Percentiles rank a stretch among this genome's conserved stretches.
Evolutionary conservation across 2,888 invertebrate species (phyloP).

Genomic region (Oligia strigilis): DNA sequence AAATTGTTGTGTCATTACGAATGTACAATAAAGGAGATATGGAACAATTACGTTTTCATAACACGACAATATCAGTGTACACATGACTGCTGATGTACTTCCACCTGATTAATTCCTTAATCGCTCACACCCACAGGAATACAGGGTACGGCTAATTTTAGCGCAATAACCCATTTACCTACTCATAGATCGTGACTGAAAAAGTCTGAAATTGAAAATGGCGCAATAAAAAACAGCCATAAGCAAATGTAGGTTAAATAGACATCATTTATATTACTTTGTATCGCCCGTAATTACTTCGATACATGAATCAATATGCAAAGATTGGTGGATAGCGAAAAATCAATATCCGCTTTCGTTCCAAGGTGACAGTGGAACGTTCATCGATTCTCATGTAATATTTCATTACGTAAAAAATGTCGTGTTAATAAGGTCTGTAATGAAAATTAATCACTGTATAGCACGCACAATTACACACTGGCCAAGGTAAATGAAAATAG

Average conservation of each 20-base stretch:
- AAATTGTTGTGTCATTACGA: neutral
- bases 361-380: constrained; percentile 66
- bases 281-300: constrained; percentile 55
- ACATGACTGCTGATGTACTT: constrained; percentile 57
- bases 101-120: constrained; percentile 49
- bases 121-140: constrained; percentile 40
- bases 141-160: constrained; percentile 40
- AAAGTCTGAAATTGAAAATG: constrained; percentile 23
- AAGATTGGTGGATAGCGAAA: constrained; percentile 59
- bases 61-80: constrained; percentile 29
- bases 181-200: neutral
- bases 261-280: constrained; percentile 20
- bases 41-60: constrained; percentile 5
- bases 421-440: constrained; percentile 71
- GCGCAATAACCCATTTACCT: constrained; percentile 18
- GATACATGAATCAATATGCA: constrained; percentile 62
- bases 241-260: constrained; percentile 48
- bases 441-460: constrained; percentile 69
- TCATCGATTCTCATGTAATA: constrained; percentile 69
- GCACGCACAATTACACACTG: constrained; percentile 72
- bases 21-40: neutral
- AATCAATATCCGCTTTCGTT: constrained; percentile 66
- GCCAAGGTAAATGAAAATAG: constrained; percentile 70
- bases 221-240: constrained; percentile 14
- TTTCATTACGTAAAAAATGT: constrained; percentile 69